A percentile compares a stretch with the other conserved stretches of the same genome.
These are phyloP conservation scores for Zaprionus ornatus DNA, from an alignment of 1,140 invertebrate species.

Conservation along the genomic window DNA sequence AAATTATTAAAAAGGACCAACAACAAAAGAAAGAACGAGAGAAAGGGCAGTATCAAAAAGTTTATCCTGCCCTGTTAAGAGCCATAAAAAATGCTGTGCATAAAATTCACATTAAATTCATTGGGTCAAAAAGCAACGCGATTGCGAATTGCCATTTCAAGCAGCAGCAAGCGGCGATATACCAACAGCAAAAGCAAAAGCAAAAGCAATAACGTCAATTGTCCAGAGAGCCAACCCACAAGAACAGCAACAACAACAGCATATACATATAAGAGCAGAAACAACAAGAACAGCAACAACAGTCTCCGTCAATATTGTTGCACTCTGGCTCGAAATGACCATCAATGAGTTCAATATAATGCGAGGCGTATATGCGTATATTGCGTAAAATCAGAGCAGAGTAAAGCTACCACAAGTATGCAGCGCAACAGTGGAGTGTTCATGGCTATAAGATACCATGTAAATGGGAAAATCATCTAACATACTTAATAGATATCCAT, in stretches of 20 bases:
- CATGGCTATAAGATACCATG: neutral
- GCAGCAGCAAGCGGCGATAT: slow-evolving; percentile 17
- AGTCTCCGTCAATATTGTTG: slow-evolving; percentile 52
- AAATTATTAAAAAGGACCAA: slow-evolving; percentile 7
- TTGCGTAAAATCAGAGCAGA: neutral
- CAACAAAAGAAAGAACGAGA: neutral
- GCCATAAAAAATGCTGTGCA: slow-evolving; percentile 30
- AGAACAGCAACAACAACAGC: slow-evolving; percentile 1
- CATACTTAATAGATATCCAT: too few species aligned
- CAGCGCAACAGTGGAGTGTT: neutral
- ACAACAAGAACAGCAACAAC: neutral
- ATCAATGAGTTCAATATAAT: slow-evolving; percentile 46
- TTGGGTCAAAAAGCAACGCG: slow-evolving; percentile 2
- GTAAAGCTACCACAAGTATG: neutral
- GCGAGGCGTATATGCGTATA: slow-evolving; percentile 3
- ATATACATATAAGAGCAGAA: too few species aligned
- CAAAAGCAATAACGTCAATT: slow-evolving; percentile 63
- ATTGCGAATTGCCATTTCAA: slow-evolving; percentile 1
- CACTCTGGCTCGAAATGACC: slow-evolving; percentile 34
- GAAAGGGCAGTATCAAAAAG: neutral
- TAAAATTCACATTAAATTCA: slow-evolving; percentile 27
- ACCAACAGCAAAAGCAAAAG: slow-evolving; percentile 15
- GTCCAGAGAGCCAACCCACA: slow-evolving; percentile 12
- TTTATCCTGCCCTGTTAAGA: neutral
- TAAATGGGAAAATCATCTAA: neutral